Base-by-base conservation (phyloP, 1,140 invertebrate genomes). In the Drosophila hydei region DNA sequence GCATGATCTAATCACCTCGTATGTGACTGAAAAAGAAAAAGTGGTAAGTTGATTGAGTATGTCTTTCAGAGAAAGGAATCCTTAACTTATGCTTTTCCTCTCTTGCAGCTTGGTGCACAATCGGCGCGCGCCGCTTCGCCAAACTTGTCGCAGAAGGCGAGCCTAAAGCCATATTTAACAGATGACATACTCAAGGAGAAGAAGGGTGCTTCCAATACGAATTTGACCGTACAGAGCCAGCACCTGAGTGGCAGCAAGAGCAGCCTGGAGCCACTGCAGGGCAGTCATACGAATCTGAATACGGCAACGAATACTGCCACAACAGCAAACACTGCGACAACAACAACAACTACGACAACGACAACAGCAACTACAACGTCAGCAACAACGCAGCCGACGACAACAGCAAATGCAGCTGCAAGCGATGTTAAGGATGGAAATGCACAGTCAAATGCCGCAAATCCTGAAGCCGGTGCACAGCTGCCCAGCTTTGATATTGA, bases 1-100 rank as follows among this genome's bases (percentile, higher is more conserved):
- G 40, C 98, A 99, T 91, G 98, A 99, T 92, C 93, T 99, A 23
- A 98, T 99, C 52, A 97, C 96, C 0, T 97, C 97, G 0, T 99
- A 99, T 90, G 95, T 99, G 12, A 97, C 96, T 91, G 97, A 98
- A 92, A 97, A 97, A 91, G 96, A 97, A 81, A 93, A 94, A 93
- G 94, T 97, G 91, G 96, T 97, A 92, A 93, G 94, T 93, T 2
- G 9, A 33, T 33, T 97, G 92, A 93, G 94, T 93, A 6, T 30
- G 3, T 40, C 0, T 14, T 16, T 14, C 9, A 42, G 3, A 9
- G 0, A 30, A 4, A 1, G 16, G 8, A 4, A 16, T n/a, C 23
- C n/a, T 25, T 19, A 11, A 58, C 16, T 45, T 25, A 69, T 25
- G 0, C n/a, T 40, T 36, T 43, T 47, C 8, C n/a, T 25, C 4